Percentiles rank a stretch among this genome's conserved stretches.
These are phyloP conservation scores for Cariama cristata DNA, from an alignment of 2,113 vertebrate genomes.

Conservation along the genomic window DNA sequence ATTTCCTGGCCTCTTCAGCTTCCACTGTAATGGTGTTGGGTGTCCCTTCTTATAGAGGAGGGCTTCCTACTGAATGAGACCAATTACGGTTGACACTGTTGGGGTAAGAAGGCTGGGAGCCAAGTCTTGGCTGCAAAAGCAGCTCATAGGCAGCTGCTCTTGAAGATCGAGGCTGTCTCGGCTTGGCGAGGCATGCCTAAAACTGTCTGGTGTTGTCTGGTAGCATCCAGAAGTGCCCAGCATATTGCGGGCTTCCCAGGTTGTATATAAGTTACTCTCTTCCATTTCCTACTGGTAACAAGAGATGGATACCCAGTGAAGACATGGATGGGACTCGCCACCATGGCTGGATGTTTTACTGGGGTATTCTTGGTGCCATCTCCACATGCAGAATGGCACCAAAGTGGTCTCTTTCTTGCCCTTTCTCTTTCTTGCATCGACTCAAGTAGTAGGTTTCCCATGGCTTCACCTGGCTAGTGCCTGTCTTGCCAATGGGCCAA, in stretches of 20 bases:
- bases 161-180: background rate
- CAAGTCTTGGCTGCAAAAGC: background rate
- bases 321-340: background rate
- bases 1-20: background rate
- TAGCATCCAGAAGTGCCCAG: background rate
- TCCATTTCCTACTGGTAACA: background rate
- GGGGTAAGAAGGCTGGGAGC: background rate
- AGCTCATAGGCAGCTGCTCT: background rate
- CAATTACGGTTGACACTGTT: background rate
- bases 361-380: background rate
- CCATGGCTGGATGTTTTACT: background rate
- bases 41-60: background rate
- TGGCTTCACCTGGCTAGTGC: background rate
- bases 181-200: fast-evolving
- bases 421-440: background rate
- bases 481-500: background rate
- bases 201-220: background rate
- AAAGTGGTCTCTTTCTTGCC: background rate
- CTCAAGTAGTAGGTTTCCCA: background rate
- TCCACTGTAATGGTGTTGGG: background rate
- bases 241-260: background rate
- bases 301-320: background rate
- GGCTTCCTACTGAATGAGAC: background rate
- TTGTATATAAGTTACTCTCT: background rate
- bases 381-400: background rate